These are phyloP conservation scores for Choristoneura rosaceana DNA, from an alignment of 2,888 invertebrate genomes.

Conservation along the genomic window DNA sequence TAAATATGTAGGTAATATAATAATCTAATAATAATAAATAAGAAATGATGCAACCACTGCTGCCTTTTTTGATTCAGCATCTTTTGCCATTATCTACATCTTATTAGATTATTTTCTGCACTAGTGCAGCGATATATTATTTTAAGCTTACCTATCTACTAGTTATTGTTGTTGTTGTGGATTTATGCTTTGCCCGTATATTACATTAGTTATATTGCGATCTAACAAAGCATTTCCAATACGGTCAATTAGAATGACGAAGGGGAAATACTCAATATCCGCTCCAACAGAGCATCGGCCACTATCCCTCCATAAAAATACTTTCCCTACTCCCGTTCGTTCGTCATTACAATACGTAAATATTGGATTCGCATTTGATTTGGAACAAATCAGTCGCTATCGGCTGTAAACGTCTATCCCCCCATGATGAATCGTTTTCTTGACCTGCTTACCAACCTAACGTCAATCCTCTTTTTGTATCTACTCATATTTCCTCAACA, in stretches of 20 bases:
- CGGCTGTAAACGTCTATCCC: slow-evolving; percentile 67
- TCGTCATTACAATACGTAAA: slow-evolving; percentile 62
- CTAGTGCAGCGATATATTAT: neutral
- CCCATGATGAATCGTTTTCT: slow-evolving; percentile 67
- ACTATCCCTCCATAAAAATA: slow-evolving; percentile 18
- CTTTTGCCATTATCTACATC: too few species aligned
- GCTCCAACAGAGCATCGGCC: slow-evolving; percentile 5
- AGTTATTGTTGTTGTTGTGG: neutral
- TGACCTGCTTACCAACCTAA: slow-evolving; percentile 68
- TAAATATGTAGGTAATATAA: too few species aligned
- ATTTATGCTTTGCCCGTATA: neutral
- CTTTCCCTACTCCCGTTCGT: slow-evolving; percentile 40
- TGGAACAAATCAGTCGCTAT: slow-evolving; percentile 71
- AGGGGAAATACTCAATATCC: slow-evolving; percentile 35
- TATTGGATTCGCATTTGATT: slow-evolving; percentile 70
- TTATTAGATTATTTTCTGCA: too few species aligned
- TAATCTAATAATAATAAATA: too few species aligned
- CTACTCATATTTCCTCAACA: slow-evolving; percentile 2
- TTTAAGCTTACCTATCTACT: neutral
- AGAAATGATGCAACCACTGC: too few species aligned
- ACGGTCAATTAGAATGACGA: slow-evolving; percentile 26
- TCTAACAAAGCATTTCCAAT: neutral
- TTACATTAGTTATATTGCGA: neutral
- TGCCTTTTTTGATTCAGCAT: too few species aligned
- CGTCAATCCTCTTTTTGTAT: slow-evolving; percentile 28